These are phyloP conservation scores for Macroramphosus scolopax DNA, from an alignment of 2,797 vertebrate species.

Conservation along the genomic window DNA sequence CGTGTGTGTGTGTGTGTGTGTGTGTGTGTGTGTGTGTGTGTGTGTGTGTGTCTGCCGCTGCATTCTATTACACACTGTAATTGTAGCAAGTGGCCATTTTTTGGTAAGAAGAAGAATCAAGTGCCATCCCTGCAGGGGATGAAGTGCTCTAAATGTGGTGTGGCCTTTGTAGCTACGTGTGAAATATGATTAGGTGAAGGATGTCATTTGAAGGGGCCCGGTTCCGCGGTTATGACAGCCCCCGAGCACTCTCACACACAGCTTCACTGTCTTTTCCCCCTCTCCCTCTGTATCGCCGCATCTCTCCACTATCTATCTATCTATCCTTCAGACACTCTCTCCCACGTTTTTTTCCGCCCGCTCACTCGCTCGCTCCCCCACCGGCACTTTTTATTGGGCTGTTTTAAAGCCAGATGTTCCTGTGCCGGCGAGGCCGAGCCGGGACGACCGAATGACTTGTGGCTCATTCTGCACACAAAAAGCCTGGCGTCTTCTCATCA, in stretches of 20 bases:
- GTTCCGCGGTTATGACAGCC: slow-evolving; percentile 66
- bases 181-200: slow-evolving; percentile 69
- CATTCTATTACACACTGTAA: slow-evolving; percentile 47
- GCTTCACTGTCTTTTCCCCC: slow-evolving; percentile 29
- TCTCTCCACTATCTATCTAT: slow-evolving; percentile 39
- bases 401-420: slow-evolving; percentile 66
- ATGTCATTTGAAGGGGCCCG: slow-evolving; percentile 61
- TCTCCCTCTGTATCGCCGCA: slow-evolving; percentile 37
- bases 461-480: slow-evolving; percentile 23
- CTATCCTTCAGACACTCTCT: slow-evolving; percentile 57
- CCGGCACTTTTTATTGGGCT: slow-evolving; percentile 58
- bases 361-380: slow-evolving; percentile 42
- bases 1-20: too few relatives aligned
- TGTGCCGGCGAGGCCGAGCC: background rate
- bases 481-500: too few relatives aligned
- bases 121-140: slow-evolving; percentile 47
- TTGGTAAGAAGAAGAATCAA: slow-evolving; percentile 33
- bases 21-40: too few relatives aligned
- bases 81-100: slow-evolving; percentile 38
- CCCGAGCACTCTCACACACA: slow-evolving; percentile 41
- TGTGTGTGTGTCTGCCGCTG: slow-evolving; percentile 9
- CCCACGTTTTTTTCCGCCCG: slow-evolving; percentile 49
- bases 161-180: slow-evolving; percentile 62
- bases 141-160: slow-evolving; percentile 52
- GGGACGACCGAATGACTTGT: slow-evolving; percentile 32